Evolutionary conservation across 2,113 vertebrate species (phyloP).

Genomic region (Nothoprocta perdicaria): DNA sequence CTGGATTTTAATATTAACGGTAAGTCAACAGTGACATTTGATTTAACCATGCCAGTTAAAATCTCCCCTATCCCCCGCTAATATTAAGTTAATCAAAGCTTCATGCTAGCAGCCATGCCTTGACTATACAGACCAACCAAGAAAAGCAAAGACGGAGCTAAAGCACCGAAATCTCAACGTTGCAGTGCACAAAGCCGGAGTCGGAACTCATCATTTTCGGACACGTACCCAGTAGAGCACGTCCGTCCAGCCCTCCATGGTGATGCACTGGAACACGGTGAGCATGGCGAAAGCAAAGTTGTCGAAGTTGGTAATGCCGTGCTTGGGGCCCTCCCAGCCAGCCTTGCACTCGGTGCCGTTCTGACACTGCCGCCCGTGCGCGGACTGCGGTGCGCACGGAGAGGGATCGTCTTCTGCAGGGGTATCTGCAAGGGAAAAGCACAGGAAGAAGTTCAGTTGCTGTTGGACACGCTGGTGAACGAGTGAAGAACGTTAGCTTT

Average conservation of each 20-base stretch:
- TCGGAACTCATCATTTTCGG: not conserved
- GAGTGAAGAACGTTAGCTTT: not conserved
- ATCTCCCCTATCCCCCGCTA: not conserved
- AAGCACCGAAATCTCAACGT: not conserved
- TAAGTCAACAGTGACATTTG: not conserved
- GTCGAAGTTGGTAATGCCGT: slow-evolving; percentile 99
- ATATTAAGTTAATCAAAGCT: slow-evolving; percentile 28
- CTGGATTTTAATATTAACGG: not conserved
- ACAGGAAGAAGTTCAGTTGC: not conserved
- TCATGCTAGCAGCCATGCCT: not conserved
- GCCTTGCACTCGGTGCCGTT: slow-evolving; percentile 87
- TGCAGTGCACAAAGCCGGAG: not conserved
- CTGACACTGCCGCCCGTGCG: slow-evolving; percentile 91
- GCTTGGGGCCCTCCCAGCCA: slow-evolving; percentile 95
- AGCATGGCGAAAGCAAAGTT: slow-evolving; percentile 99
- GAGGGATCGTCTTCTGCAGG: slow-evolving; percentile 90
- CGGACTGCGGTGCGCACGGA: slow-evolving; percentile 87
- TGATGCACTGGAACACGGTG: slow-evolving; percentile 99
- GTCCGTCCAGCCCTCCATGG: slow-evolving; percentile 99
- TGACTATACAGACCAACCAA: not conserved
- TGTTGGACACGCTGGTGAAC: not conserved
- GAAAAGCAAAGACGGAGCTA: not conserved
- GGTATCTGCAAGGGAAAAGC: slow-evolving; percentile 56
- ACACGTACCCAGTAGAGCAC: slow-evolving; percentile 97
- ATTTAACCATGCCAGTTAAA: not conserved